Evolutionary conservation across 2,113 vertebrate species (phyloP).

Genomic region (Malurus elegans): DNA sequence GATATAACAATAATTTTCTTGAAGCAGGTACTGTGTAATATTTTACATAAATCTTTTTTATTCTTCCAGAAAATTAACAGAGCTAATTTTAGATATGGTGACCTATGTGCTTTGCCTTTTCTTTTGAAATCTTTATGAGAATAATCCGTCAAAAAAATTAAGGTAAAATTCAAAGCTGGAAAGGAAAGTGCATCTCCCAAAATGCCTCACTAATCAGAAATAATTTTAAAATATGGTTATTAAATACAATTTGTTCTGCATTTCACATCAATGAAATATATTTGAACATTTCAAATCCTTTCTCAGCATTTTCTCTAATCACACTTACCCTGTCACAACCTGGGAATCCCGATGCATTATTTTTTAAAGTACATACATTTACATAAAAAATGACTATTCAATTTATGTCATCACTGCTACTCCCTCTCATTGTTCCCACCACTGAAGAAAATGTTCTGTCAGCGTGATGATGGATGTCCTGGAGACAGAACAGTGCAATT

Average conservation of each 20-base stretch:
- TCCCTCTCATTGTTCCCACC: not conserved
- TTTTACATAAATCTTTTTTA: slow-evolving; percentile 43
- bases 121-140: slow-evolving; percentile 13
- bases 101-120: slow-evolving; percentile 46
- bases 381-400: not conserved
- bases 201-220: slow-evolving; percentile 13
- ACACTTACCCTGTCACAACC: not conserved
- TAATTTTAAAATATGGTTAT: slow-evolving; percentile 12
- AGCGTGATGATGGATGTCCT: not conserved
- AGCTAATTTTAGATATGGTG: slow-evolving; percentile 49
- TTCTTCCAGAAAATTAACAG: slow-evolving; percentile 30
- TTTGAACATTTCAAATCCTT: not conserved
- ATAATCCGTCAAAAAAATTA: slow-evolving; percentile 29
- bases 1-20: slow-evolving; percentile 21
- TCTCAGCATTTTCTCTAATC: not conserved
- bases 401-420: not conserved
- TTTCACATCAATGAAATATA: not conserved
- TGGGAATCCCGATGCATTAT: not conserved
- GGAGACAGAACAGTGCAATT: not conserved
- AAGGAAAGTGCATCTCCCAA: slow-evolving; percentile 19
- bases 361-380: not conserved
- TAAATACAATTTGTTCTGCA: slow-evolving; percentile 28
- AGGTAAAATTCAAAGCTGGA: slow-evolving; percentile 22
- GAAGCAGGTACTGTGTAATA: not conserved
- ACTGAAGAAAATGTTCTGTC: not conserved